A percentile compares a stretch with the other conserved stretches of the same genome.
Conservation (phyloP, 2,797 vertebrate species). For the Furcifer pardalis region DNA sequence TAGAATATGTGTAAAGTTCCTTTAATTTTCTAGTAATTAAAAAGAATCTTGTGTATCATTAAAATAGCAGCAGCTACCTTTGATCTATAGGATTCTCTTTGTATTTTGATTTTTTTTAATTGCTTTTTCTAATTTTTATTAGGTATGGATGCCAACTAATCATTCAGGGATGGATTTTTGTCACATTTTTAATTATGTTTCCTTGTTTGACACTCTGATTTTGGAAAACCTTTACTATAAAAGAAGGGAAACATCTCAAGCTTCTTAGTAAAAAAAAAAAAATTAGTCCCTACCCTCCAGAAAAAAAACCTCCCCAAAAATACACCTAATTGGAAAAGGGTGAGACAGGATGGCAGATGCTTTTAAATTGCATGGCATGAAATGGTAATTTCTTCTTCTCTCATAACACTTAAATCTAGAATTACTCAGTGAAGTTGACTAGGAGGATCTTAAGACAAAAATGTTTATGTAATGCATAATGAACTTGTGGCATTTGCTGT, state of each 20-base stretch:
- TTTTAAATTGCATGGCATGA: background rate
- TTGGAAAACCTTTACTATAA: background rate
- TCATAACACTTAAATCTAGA: background rate
- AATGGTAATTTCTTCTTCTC: background rate
- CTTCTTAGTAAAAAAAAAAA: background rate
- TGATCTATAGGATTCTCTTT: background rate
- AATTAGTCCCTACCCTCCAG: too few species aligned
- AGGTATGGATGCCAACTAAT: background rate
- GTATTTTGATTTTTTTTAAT: background rate
- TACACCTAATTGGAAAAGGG: background rate
- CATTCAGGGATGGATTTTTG: background rate
- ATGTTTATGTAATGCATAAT: background rate
- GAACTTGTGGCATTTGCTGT: background rate
- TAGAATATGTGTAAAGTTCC: background rate
- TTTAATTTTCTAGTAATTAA: too few species aligned
- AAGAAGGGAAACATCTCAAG: background rate
- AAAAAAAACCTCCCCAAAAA: too few species aligned
- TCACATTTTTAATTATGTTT: background rate
- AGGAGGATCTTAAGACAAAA: background rate
- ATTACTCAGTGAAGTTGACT: background rate
- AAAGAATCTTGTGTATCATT: too few species aligned
- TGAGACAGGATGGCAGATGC: background rate
- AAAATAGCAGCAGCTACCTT: background rate
- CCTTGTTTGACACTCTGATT: background rate
- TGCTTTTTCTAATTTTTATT: background rate